A percentile compares a stretch with the other conserved stretches of the same genome.
phyloP scores from a whole-genome alignment of 2,888 invertebrate genomes.

The Lucinisca nassula region DNA sequence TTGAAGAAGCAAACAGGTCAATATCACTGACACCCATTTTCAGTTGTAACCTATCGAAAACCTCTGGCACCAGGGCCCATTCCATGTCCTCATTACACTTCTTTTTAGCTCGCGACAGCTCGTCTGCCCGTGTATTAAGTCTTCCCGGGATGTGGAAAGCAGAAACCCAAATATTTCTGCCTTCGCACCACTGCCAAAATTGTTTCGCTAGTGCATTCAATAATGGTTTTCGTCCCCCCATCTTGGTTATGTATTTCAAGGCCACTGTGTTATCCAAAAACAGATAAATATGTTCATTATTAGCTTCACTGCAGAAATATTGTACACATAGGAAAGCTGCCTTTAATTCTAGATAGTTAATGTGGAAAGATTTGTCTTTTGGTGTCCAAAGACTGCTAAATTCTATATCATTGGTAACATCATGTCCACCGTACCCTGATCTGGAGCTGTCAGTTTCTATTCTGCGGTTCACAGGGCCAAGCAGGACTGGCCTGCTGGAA shows the following conservation, averaged over 20 bases:
- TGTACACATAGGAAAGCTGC: slow-evolving; percentile 42
- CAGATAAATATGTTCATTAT: slow-evolving; percentile 30
- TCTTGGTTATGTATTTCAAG: slow-evolving; percentile 47
- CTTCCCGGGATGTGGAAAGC: slow-evolving; percentile 37
- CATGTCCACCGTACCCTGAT: slow-evolving; percentile 41
- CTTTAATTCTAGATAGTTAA: slow-evolving; percentile 24
- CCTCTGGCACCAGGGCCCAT: slow-evolving; percentile 6
- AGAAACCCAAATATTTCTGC: slow-evolving; percentile 41
- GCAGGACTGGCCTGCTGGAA: background rate
- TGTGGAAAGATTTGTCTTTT: background rate
- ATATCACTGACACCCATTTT: background rate
- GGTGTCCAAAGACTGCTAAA: slow-evolving; percentile 41
- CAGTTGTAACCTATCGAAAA: background rate
- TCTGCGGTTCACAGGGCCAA: background rate
- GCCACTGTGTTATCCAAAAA: slow-evolving; percentile 52
- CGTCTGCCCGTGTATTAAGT: slow-evolving; percentile 38
- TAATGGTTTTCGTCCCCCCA: slow-evolving; percentile 54
- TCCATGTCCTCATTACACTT: slow-evolving; percentile 35
- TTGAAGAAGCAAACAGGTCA: slow-evolving; percentile 66
- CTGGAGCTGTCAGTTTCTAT: slow-evolving; percentile 47
- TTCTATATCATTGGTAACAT: background rate
- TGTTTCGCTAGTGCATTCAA: slow-evolving; percentile 12
- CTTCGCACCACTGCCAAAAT: slow-evolving; percentile 34
- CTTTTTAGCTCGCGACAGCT: background rate
- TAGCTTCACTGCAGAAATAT: background rate